A percentile compares a stretch with the other conserved stretches of the same genome.
These are phyloP conservation scores for Psittacula cyanocephala DNA, from an alignment of 2,113 vertebrate species.

Conservation along the genomic window DNA sequence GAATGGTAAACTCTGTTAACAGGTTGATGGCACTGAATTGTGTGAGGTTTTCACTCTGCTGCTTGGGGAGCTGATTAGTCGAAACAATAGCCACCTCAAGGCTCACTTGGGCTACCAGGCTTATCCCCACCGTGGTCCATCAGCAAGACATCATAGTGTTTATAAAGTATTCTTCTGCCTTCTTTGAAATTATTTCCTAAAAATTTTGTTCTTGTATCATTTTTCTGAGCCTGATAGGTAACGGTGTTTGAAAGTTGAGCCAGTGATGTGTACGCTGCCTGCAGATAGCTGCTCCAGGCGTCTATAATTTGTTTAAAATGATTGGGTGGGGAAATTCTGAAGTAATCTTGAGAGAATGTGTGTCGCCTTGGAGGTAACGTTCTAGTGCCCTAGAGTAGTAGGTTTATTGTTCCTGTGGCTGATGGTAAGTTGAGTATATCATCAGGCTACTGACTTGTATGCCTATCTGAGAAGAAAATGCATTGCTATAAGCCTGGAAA, in stretches of 20 bases:
- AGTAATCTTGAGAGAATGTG: conserved; percentile 39
- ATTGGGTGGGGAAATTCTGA: conserved; percentile 47
- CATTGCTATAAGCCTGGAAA: conserved; percentile 63
- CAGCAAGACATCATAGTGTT: background rate
- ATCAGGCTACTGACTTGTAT: conserved; percentile 68
- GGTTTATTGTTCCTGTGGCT: conserved; percentile 67
- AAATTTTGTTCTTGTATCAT: background rate
- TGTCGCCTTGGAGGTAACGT: conserved; percentile 57
- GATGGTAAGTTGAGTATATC: conserved; percentile 70
- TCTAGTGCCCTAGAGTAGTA: conserved; percentile 63
- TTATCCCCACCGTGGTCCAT: background rate
- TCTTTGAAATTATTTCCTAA: background rate
- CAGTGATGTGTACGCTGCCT: background rate
- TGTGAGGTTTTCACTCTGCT: background rate
- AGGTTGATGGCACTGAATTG: background rate
- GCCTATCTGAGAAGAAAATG: conserved; percentile 34
- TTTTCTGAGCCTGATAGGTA: background rate
- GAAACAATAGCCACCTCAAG: background rate
- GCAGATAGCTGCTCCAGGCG: conserved; percentile 12
- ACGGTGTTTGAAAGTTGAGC: background rate
- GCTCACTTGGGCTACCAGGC: background rate
- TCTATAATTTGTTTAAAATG: conserved; percentile 59
- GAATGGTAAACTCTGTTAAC: background rate
- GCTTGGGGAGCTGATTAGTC: background rate
- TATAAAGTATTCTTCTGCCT: background rate